phyloP scores from a whole-genome alignment of 1,140 invertebrate species.

The Drosophila kanapiae region DNA sequence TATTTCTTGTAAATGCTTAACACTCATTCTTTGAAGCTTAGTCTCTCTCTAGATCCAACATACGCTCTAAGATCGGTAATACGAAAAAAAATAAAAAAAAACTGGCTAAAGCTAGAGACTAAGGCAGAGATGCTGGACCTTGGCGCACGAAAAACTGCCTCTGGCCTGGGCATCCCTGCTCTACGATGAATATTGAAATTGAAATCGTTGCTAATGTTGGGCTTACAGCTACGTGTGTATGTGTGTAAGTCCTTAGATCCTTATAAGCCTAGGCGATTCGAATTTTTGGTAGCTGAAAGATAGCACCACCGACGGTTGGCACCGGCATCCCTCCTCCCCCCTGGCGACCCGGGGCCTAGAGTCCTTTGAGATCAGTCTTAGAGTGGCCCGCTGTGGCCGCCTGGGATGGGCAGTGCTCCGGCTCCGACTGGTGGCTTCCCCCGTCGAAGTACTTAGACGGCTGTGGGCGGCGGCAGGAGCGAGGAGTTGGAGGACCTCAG shows the following conservation, averaged over 20 bases:
- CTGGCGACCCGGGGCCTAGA: conserved; percentile 5
- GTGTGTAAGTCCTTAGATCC: conserved; percentile 24
- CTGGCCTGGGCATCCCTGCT: background rate
- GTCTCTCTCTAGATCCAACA: conserved; percentile 39
- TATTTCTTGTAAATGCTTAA: conserved; percentile 37
- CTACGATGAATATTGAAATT: conserved; percentile 3
- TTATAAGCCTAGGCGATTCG: conserved; percentile 34
- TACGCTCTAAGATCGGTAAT: conserved; percentile 21
- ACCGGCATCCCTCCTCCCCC: background rate
- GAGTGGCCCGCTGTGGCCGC: conserved; percentile 6
- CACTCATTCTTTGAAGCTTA: conserved; percentile 51
- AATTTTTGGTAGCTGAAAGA: conserved; percentile 61
- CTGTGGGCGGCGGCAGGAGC: conserved; percentile 85
- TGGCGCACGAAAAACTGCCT: too few species aligned
- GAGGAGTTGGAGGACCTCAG: conserved; percentile 88
- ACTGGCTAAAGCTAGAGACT: conserved; percentile 15
- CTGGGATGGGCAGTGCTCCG: too few species aligned
- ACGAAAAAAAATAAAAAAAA: conserved; percentile 17
- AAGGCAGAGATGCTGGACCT: conserved; percentile 14
- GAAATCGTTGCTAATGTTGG: conserved; percentile 26
- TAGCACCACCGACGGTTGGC: conserved; percentile 9
- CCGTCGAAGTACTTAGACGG: conserved; percentile 53
- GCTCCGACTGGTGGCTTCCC: background rate
- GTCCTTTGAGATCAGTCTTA: conserved; percentile 49
- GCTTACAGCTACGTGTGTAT: conserved; percentile 27